Evolutionary conservation across 2,888 invertebrate genomes (phyloP).

Genomic region (Protonemura montana): DNA sequence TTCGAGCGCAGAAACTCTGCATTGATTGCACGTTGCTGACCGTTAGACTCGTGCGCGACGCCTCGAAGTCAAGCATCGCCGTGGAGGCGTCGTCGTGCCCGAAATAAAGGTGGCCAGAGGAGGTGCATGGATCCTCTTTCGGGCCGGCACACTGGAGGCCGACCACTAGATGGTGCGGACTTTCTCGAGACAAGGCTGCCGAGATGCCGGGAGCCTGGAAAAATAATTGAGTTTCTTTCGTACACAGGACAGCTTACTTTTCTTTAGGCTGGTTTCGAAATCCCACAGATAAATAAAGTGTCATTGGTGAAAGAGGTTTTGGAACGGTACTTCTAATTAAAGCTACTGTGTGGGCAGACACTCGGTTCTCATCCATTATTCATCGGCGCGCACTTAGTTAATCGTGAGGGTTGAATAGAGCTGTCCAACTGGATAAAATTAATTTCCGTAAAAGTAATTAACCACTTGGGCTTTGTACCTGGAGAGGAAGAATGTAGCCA

Average conservation of each 20-base stretch:
- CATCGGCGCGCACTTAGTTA: not conserved
- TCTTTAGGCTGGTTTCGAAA: not conserved
- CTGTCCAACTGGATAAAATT: not conserved
- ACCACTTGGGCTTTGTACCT: slow-evolving; percentile 38
- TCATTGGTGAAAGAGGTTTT: not conserved
- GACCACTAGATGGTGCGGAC: slow-evolving; percentile 15
- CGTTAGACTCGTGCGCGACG: not conserved
- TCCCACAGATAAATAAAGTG: not conserved
- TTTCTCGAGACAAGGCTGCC: not conserved
- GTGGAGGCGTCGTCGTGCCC: not conserved
- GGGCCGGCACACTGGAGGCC: not conserved
- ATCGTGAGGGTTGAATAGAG: not conserved
- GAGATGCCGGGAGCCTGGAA: not conserved
- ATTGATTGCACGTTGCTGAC: not conserved
- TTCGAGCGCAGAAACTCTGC: not conserved
- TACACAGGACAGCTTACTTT: not conserved
- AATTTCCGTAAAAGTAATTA: not conserved
- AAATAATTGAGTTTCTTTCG: not conserved
- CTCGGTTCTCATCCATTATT: not conserved
- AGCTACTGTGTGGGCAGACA: not conserved
- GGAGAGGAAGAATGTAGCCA: slow-evolving; percentile 47
- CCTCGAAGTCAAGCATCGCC: not conserved
- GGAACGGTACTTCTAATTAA: not conserved
- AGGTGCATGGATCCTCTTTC: not conserved
- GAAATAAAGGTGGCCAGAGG: not conserved